Base-by-base conservation (phyloP, 2,888 invertebrate genomes). In the Myopa tessellatipennis region DNA sequence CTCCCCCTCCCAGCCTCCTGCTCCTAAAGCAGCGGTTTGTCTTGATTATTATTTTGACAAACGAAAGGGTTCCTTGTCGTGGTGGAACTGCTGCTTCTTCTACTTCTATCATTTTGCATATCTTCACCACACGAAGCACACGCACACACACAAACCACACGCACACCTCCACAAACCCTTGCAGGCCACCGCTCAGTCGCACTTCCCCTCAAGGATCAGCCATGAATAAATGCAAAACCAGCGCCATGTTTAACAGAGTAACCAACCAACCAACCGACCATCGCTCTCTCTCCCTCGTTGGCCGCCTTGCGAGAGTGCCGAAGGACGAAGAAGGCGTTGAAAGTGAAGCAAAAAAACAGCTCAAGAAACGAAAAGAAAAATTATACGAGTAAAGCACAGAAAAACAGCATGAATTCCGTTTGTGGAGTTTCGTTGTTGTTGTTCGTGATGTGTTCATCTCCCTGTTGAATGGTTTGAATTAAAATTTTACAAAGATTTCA, bases 241-340 rank as follows among this genome's bases (percentile, higher is more conserved):
- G 38, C 86, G 86, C 86, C 86, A 86, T 86, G 86, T 86, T 86
- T 85, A 85, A 85, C 86, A 85, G 84, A 85, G 83, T 82, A 82
- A 79, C 81, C 79, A 78, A 78, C 78, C 79, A 45, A 45, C 45
- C 45, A 45, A 55, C 55, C 26, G 50, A n/a, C 10, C 55, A 74
- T 72, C 8, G 38, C 70, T 38, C 26, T 52, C 16, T 1, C 36
- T 60, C 8, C n/a, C 40, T 8, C 67, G 40, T 67, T 67, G n/a
- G 6, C 67, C 50, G n/a, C 4, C 55, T 12, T 55, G 1, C 0
- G 55, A 55, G n/a, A 4, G 55, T 6, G 55, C 1, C 26, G 34
- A 58, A 70, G 70, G 70, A 58, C 58, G 55, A 79, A 79, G 75
- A 79, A 26, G 52, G 14, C 55, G 36, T 78, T 78, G 76, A 79